Percentiles rank a stretch among this genome's conserved stretches.
Evolutionary conservation across 2,888 invertebrate species (phyloP).

Genomic region (Hypselothyrea guttata): DNA sequence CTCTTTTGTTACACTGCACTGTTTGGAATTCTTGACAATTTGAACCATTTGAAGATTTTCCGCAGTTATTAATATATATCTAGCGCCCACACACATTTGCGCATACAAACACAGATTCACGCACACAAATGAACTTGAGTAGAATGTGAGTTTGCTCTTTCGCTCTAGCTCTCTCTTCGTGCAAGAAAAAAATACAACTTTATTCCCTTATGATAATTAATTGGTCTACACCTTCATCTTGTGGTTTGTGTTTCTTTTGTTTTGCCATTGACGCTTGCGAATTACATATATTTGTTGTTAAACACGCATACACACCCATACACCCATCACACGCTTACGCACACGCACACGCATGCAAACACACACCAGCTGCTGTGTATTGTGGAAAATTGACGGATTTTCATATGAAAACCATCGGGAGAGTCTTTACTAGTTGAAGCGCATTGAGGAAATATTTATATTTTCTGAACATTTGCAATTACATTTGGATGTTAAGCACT

Average conservation of each 20-base stretch:
- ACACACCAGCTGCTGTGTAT: slow-evolving; percentile 49
- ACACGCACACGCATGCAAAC: slow-evolving; percentile 36
- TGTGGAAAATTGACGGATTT: slow-evolving; percentile 27
- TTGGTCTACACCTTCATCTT: slow-evolving; percentile 49
- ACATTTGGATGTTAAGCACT: slow-evolving; percentile 34
- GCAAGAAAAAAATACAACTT: slow-evolving; percentile 47
- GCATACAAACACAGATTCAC: slow-evolving; percentile 8
- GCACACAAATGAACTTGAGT: slow-evolving; percentile 10
- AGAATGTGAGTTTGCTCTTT: slow-evolving; percentile 24
- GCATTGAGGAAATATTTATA: slow-evolving; percentile 41
- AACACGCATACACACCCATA: slow-evolving; percentile 28
- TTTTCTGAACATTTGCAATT: slow-evolving; percentile 29
- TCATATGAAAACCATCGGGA: slow-evolving; percentile 11
- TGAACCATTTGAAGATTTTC: slow-evolving; percentile 63
- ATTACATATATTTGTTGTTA: slow-evolving; percentile 27
- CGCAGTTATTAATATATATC: slow-evolving; percentile 54
- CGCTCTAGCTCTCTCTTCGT: slow-evolving; percentile 56
- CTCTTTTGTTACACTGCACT: no score
- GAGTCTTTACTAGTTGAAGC: slow-evolving; percentile 3
- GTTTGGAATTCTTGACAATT: slow-evolving; percentile 58
- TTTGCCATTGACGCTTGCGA: slow-evolving; percentile 49
- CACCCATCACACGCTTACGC: slow-evolving; percentile 18
- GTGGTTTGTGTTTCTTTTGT: slow-evolving; percentile 29
- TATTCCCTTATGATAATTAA: slow-evolving; percentile 32
- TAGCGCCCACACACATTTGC: slow-evolving; percentile 42